A percentile compares a stretch with the other conserved stretches of the same genome.
phyloP scores from a whole-genome alignment of 2,113 vertebrate genomes.

The Herpailurus yagouaroundi region DNA sequence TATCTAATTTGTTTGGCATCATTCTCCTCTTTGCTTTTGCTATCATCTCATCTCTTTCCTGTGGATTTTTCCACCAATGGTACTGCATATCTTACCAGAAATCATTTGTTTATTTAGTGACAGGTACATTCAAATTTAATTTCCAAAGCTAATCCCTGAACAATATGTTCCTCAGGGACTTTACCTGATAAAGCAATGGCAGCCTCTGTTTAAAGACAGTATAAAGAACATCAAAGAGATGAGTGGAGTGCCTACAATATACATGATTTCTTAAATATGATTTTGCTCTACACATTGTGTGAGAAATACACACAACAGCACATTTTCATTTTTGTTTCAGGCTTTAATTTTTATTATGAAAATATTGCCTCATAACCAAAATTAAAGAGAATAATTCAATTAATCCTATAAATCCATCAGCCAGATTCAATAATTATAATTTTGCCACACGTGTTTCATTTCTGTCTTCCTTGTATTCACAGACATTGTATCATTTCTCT shows the following conservation, averaged over 20 bases:
- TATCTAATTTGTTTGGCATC: background rate
- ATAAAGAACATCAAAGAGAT: background rate
- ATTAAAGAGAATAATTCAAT: background rate
- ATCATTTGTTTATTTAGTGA: background rate
- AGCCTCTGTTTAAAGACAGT: background rate
- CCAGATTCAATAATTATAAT: background rate
- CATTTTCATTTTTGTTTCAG: background rate
- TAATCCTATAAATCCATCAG: background rate
- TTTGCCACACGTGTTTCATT: background rate
- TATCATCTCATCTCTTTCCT: background rate
- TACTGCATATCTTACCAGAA: background rate
- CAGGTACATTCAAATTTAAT: background rate
- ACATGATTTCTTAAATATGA: background rate
- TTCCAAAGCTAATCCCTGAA: background rate
- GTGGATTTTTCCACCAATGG: background rate
- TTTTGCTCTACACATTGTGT: background rate
- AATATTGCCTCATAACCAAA: background rate
- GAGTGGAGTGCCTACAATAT: background rate
- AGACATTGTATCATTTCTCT: background rate
- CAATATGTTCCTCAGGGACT: background rate
- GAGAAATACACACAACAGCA: background rate
- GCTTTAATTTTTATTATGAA: background rate
- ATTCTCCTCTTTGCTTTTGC: background rate
- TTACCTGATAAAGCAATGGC: background rate
- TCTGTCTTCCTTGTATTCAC: background rate